Evolutionary conservation across 2,797 vertebrate species (phyloP).

Genomic region (Rousettus madagascariensis): DNA sequence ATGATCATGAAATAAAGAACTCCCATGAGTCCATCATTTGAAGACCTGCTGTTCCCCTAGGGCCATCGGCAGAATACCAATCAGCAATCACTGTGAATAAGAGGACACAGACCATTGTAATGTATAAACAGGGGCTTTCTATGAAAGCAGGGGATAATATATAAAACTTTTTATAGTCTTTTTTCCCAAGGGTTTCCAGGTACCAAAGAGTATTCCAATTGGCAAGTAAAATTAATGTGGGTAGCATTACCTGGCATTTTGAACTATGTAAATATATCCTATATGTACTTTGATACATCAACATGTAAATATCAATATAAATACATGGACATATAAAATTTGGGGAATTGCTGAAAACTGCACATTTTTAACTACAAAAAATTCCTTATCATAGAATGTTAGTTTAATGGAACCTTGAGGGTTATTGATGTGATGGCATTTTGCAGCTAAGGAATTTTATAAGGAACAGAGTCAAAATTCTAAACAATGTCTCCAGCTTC

Average conservation of each 20-base stretch:
- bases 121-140: background rate
- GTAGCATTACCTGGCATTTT: background rate
- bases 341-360: background rate
- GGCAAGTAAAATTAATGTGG: background rate
- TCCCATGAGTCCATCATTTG: background rate
- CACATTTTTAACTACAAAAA: background rate
- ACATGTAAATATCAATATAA: background rate
- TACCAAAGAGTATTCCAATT: background rate
- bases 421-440: background rate
- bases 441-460: background rate
- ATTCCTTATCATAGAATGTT: conserved; percentile 4
- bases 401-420: background rate
- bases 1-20: conserved; percentile 18
- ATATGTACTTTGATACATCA: background rate
- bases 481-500: background rate
- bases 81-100: background rate
- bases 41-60: background rate
- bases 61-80: background rate
- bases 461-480: background rate
- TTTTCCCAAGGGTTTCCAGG: background rate
- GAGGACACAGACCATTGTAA: background rate
- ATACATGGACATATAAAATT: background rate
- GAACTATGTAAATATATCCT: background rate
- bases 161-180: background rate
- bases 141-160: background rate